Conservation (phyloP, 1,140 invertebrate genomes). For the Tribolium madens region DNA sequence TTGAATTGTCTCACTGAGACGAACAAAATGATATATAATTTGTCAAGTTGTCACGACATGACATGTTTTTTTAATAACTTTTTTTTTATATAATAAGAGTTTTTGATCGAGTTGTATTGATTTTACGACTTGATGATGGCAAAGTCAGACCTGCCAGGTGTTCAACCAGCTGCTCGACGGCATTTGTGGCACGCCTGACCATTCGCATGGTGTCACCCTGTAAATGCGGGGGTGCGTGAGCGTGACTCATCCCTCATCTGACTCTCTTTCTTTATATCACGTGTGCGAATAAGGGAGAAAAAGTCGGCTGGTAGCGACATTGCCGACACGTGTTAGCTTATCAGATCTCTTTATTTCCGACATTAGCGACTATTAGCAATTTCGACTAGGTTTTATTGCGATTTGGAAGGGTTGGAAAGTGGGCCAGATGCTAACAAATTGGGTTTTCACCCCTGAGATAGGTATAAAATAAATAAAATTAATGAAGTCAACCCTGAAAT, state of each 20-base stretch:
- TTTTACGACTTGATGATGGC: slow-evolving; percentile 21
- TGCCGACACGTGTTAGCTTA: slow-evolving; percentile 31
- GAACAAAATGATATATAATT: too few relatives aligned
- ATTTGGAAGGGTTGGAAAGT: background rate
- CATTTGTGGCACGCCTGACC: slow-evolving; percentile 42
- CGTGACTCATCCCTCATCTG: slow-evolving; percentile 37
- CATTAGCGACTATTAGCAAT: slow-evolving; percentile 2
- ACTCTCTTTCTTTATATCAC: slow-evolving; percentile 1
- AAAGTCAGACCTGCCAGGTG: slow-evolving; percentile 12
- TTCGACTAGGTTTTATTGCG: slow-evolving; percentile 1
- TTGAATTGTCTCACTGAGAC: too few relatives aligned
- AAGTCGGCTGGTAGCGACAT: background rate
- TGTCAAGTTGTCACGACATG: too few relatives aligned
- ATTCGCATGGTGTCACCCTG: slow-evolving; percentile 17
- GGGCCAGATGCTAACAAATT: background rate
- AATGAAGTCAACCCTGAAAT: too few relatives aligned
- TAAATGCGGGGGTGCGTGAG: slow-evolving; percentile 39
- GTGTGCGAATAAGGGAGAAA: background rate
- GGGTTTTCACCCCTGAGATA: too few relatives aligned
- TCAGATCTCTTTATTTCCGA: slow-evolving; percentile 14
- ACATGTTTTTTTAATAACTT: too few relatives aligned
- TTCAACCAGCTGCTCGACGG: slow-evolving; percentile 14
- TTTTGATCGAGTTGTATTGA: background rate
- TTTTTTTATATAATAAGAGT: too few relatives aligned
- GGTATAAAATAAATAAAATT: too few relatives aligned